Evolutionary conservation across 2,888 invertebrate genomes (phyloP), one percentile per base, ranked within the genome.

Genomic region (Hyles lineata): DNA sequence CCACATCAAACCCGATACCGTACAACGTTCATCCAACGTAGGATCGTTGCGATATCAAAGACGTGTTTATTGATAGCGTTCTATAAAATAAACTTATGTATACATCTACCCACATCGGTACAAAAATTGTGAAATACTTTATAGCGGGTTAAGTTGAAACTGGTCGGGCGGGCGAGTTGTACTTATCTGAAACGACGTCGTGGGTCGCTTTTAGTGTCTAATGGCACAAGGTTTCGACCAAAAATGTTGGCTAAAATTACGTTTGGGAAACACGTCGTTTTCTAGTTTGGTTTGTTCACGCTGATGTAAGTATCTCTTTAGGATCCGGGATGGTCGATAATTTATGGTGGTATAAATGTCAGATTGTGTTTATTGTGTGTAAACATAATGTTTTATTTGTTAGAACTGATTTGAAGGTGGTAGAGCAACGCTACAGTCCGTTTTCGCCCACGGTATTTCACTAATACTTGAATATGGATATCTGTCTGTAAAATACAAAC

Each of bases 1-100:
- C 76, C 82, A 75, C 70, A 11, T 19, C 21, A 52, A 59, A 59
- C 73, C 63, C 78, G 78, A 84, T 87, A 87, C 88, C 85, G 88
- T 87, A 88, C 85, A 78, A 74, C 77, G 76, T 74, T 80, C 85
- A 85, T 88, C 88, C 86, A 85, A 84, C 89, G 91, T 91, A 91
- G 92, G 89, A 87, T 89, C 88, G 81, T 83, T 83, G 83, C 84
- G 85, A 87, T 88, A 87, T 80, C 80, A 73, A 76, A 80, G 80
- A 83, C 87, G 85, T 87, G 86, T 90, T 90, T 90, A 89, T 87
- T 83, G 85, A 83, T 82, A 79, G 80, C 81, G 80, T 83, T 82
- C 83, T 82, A 84, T 85, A 85, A 85, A 83, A 67, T 75, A 72
- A 70, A 50, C 75, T 78, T 78, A 74, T 80, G 43, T 71, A 55